Base-by-base conservation (phyloP, 2,113 vertebrate genomes). In the Mugil cephalus region DNA sequence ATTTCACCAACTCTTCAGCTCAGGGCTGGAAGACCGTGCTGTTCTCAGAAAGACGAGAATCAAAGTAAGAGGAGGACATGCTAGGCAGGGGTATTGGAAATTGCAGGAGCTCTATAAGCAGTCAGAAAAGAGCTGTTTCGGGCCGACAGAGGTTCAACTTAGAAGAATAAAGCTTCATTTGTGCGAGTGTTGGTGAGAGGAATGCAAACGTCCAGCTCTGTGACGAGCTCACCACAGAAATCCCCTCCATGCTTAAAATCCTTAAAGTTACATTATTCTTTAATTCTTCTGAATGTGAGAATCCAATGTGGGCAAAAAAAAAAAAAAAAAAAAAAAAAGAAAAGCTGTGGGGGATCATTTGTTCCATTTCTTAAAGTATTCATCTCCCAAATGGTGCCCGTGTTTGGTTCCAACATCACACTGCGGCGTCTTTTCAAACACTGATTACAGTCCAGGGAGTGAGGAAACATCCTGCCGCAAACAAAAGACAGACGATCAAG, bases 401-500 rank as follows among this genome's bases (percentile, higher is more conserved):
- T 2, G 39, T 42, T 79, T 7, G 43, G 46, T 52, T 72, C 48
- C 15, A 15, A 21, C 9, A 47, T 55, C 59, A 30, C 6, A 30
- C 24, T 30, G 24, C 5, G 10, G 38, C 3, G 39, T 58, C 50
- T 67, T 62, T 15, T 43, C 11, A 5, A 38, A n/a, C 46, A 6
- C 40, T 58, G 52, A 72, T 80, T 43, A 63, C 47, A 62, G 81
- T 59, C 51, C 71, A n/a, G 80, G 19, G 59, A 81, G 46, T 35
- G 30, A 69, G 63, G 54, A 61, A 75, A 48, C 82, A 63, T 68
- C 51, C 55, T 67, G 70, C 82, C 60, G 24, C 17, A 18, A 69
- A 74, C 66, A 84, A 83, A 79, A 88, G 80, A 60, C 54, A 48
- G 75, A 69, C 48, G 2, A 86, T 83, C 58, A 64, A 66, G 71